Conservation (phyloP, 2,113 vertebrate species). For the Platysteira castanea region DNA sequence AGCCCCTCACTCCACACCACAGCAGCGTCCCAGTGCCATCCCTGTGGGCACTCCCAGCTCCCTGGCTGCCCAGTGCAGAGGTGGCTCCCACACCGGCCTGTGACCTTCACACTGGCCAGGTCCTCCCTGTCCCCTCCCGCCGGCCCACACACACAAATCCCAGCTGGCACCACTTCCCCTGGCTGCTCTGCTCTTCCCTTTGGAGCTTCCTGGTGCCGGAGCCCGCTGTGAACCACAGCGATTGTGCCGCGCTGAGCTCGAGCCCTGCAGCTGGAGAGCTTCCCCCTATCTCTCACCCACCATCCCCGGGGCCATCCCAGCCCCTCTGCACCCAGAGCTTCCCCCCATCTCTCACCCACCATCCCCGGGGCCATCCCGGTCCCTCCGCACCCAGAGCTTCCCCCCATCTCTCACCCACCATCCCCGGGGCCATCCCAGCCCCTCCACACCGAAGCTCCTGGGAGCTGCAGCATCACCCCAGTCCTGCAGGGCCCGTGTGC, state of each 20-base stretch:
- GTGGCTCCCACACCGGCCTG: not conserved
- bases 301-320: not conserved
- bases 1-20: not conserved
- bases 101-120: not conserved
- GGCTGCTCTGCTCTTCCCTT: not conserved
- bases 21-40: not conserved
- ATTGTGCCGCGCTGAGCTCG: accelerated
- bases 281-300: not conserved
- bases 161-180: not conserved
- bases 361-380: too few relatives aligned
- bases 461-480: not conserved
- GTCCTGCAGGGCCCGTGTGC: not conserved
- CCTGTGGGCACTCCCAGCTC: accelerated
- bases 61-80: not conserved
- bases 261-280: not conserved
- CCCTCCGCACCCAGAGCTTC: too few relatives aligned
- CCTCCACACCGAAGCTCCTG: not conserved
- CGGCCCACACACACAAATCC: accelerated
- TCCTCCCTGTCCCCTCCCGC: not conserved
- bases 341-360: too few relatives aligned
- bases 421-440: accelerated
- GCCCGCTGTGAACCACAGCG: not conserved
- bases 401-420: not conserved
- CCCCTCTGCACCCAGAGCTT: too few relatives aligned
- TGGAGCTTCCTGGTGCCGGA: not conserved